These are phyloP conservation scores for Macrocentrus cingulum DNA, from an alignment of 1,140 invertebrate species.

Conservation along the genomic window DNA sequence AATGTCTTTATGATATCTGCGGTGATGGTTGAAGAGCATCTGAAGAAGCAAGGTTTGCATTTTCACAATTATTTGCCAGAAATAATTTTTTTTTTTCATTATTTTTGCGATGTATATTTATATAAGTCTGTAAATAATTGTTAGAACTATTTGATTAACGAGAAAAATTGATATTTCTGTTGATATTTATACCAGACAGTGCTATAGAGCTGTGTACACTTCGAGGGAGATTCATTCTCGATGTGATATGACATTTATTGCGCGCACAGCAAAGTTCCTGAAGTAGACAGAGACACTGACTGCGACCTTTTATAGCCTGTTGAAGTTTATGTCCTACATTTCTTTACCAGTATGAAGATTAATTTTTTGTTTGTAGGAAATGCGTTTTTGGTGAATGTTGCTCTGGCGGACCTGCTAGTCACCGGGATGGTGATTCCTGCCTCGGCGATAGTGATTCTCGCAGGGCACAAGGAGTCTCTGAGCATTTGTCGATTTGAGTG, in stretches of 20 bases:
- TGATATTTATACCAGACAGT: no score
- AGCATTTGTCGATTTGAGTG: slow-evolving; percentile 69
- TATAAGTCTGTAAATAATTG: no score
- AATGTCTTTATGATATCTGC: slow-evolving; percentile 78
- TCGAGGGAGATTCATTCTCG: no score
- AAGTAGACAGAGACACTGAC: no score
- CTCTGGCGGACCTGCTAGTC: slow-evolving; percentile 73
- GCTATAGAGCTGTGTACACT: no score
- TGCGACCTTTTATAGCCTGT: no score
- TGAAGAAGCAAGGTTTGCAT: slow-evolving; percentile 72
- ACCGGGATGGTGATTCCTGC: slow-evolving; percentile 73
- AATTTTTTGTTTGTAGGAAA: slow-evolving; percentile 65
- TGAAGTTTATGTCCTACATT: not conserved
- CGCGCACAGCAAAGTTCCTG: no score
- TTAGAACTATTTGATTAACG: no score
- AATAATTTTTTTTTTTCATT: slow-evolving; percentile 1
- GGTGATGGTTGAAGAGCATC: slow-evolving; percentile 72
- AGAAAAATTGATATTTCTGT: no score
- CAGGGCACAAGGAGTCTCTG: slow-evolving; percentile 64
- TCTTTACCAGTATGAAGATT: not conserved
- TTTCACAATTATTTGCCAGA: no score
- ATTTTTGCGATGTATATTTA: not conserved
- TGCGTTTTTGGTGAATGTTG: slow-evolving; percentile 76
- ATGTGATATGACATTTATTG: no score
- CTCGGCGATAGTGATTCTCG: slow-evolving; percentile 70